A percentile compares a stretch with the other conserved stretches of the same genome.
These are phyloP conservation scores for Galemys pyrenaicus DNA, from an alignment of 2,113 vertebrate species.

Conservation along the genomic window DNA sequence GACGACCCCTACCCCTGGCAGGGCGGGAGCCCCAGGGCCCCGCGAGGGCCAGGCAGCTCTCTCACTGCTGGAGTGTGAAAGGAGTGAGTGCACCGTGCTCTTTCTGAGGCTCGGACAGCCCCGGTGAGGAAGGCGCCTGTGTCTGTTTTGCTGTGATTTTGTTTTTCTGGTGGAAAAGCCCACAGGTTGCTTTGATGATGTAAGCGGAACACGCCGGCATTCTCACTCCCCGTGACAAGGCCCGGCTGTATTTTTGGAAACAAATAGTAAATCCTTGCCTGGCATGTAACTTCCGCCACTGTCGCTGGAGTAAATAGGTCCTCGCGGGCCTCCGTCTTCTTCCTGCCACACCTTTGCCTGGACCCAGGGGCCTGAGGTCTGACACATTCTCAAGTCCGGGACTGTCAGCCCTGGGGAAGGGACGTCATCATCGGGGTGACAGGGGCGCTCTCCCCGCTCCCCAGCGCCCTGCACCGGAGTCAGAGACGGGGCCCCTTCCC, in stretches of 20 bases:
- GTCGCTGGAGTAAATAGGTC: not conserved
- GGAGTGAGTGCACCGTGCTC: not conserved
- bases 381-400: not conserved
- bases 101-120: no score
- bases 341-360: not conserved
- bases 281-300: fast-evolving
- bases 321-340: not conserved
- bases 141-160: not conserved
- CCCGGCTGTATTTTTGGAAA: constrained; percentile 61
- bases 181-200: not conserved
- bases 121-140: no score
- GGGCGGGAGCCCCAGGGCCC: not conserved
- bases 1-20: not conserved
- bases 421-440: not conserved
- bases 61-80: not conserved
- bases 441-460: no score
- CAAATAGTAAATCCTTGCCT: not conserved
- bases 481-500: not conserved
- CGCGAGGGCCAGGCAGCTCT: not conserved
- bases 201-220: not conserved
- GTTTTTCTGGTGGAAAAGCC: not conserved
- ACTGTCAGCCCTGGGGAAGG: not conserved
- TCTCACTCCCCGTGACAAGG: not conserved
- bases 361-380: not conserved
- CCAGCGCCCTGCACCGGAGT: not conserved